These are phyloP conservation scores for Macquaria australasica DNA, from an alignment of 2,113 vertebrate species.

Conservation along the genomic window DNA sequence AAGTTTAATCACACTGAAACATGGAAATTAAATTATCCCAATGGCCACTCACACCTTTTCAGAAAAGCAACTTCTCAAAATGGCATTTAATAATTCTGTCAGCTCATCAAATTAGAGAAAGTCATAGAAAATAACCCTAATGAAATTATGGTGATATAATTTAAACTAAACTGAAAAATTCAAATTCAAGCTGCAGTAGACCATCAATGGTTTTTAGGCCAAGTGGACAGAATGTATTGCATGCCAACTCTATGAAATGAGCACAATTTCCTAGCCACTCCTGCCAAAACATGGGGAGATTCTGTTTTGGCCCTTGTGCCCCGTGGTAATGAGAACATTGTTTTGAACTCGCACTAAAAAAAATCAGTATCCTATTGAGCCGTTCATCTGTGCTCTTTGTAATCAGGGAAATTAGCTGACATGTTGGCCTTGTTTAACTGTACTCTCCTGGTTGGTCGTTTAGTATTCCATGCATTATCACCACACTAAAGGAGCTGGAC, in stretches of 20 bases:
- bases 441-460: slow-evolving; percentile 25
- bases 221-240: background rate
- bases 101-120: background rate
- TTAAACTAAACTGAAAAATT: background rate
- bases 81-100: background rate
- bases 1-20: background rate
- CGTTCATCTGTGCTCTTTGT: slow-evolving; percentile 8
- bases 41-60: background rate
- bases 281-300: slow-evolving; percentile 6
- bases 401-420: slow-evolving; percentile 16
- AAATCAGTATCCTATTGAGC: background rate
- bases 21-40: background rate
- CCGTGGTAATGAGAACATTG: slow-evolving; percentile 15
- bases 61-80: background rate
- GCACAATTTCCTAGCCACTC: background rate
- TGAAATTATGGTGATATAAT: background rate
- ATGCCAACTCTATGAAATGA: slow-evolving; percentile 24
- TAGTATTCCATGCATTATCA: slow-evolving; percentile 48
- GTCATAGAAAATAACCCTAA: background rate
- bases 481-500: slow-evolving; percentile 31
- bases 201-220: background rate
- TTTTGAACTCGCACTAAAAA: slow-evolving; percentile 31
- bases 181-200: background rate
- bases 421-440: slow-evolving; percentile 32
- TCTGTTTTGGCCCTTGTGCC: slow-evolving; percentile 15